A percentile compares a stretch with the other conserved stretches of the same genome.
Conservation (phyloP, 2,797 vertebrate genomes). For the Trematocara caparti region DNA sequence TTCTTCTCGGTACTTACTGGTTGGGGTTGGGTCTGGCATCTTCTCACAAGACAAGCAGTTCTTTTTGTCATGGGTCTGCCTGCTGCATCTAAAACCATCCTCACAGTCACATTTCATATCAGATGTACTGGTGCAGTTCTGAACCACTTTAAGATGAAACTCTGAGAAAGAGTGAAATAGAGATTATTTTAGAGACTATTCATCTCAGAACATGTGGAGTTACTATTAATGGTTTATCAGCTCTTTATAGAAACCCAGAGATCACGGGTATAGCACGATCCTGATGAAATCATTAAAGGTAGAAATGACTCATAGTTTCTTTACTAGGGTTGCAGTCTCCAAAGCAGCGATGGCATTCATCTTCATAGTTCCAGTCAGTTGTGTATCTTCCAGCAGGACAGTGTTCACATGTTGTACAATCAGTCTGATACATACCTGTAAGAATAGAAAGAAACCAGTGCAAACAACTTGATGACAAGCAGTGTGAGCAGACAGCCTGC, state of each 20-base stretch:
- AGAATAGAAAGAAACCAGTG: constrained; percentile 6
- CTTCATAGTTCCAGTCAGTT: not conserved
- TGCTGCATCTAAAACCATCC: constrained; percentile 10
- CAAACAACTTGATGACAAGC: constrained; percentile 8
- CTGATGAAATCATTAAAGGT: not conserved
- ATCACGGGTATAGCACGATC: not conserved
- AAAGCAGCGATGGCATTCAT: constrained; percentile 30
- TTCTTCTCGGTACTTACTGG: constrained; percentile 29
- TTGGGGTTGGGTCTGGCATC: not conserved
- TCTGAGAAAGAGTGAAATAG: constrained; percentile 20
- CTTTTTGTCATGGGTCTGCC: rapidly evolving
- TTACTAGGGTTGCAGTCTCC: constrained; percentile 55
- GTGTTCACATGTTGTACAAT: constrained; percentile 12
- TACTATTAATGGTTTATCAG: not conserved
- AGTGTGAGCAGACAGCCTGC: not conserved
- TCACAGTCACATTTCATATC: constrained; percentile 40
- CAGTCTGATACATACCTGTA: constrained; percentile 34
- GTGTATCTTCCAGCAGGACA: constrained; percentile 43
- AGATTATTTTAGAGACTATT: not conserved
- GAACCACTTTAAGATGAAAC: constrained; percentile 20
- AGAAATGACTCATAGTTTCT: not conserved
- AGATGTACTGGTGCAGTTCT: constrained; percentile 35
- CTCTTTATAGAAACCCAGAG: not conserved
- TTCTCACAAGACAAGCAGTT: constrained; percentile 37
- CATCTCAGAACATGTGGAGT: not conserved